Percentiles rank a stretch among this genome's conserved stretches.
These are phyloP conservation scores for Pelobates fuscus DNA, from an alignment of 2,113 vertebrate genomes.

Conservation along the genomic window DNA sequence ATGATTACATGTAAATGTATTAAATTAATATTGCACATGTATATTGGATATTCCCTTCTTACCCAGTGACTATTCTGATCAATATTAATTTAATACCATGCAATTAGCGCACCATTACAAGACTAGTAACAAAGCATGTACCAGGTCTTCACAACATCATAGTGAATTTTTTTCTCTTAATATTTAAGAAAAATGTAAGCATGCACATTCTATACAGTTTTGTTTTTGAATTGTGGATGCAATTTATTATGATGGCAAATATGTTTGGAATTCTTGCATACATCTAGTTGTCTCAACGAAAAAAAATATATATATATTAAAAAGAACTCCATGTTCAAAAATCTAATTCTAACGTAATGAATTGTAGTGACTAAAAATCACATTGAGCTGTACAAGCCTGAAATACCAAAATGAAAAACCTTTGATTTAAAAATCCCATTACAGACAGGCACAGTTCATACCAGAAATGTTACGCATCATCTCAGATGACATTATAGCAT, in stretches of 20 bases:
- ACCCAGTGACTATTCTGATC: too few relatives aligned
- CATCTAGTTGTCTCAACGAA: constrained; percentile 10
- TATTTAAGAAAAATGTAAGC: too few relatives aligned
- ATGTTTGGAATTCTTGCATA: constrained; percentile 7
- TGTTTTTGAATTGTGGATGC: not conserved
- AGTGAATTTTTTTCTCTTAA: too few relatives aligned
- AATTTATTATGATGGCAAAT: constrained; percentile 9
- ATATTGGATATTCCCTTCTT: too few relatives aligned
- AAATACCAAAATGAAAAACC: constrained; percentile 26
- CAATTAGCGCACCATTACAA: too few relatives aligned
- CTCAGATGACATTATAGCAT: constrained; percentile 31
- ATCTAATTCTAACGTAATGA: constrained; percentile 42
- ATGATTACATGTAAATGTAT: too few relatives aligned
- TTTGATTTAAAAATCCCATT: constrained; percentile 37
- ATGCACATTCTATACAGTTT: not conserved
- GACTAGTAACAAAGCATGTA: too few relatives aligned
- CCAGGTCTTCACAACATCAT: too few relatives aligned
- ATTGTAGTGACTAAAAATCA: constrained; percentile 42
- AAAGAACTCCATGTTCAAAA: constrained; percentile 25
- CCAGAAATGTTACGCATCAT: constrained; percentile 15
- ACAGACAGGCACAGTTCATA: constrained; percentile 13
- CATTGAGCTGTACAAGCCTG: constrained; percentile 20
- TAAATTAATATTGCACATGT: too few relatives aligned
- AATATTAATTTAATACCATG: too few relatives aligned
- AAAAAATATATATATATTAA: constrained; percentile 16